Percentiles rank a stretch among this genome's conserved stretches.
These are phyloP conservation scores for Desmodus rotundus DNA, from an alignment of 2,113 vertebrate species.

Conservation along the genomic window DNA sequence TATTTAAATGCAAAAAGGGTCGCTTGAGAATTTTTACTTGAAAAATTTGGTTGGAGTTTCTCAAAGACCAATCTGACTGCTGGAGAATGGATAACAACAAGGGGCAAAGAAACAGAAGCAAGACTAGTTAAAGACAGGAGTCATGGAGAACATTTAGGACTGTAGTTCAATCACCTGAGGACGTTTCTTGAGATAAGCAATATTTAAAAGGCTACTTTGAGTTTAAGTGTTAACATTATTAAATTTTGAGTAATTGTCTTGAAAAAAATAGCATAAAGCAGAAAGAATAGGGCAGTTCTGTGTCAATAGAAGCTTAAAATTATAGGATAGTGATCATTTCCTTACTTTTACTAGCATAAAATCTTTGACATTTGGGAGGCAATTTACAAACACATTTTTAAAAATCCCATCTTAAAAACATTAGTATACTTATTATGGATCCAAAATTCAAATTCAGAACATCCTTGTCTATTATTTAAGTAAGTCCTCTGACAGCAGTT, in stretches of 20 bases:
- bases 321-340: background rate
- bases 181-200: background rate
- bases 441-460: background rate
- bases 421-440: background rate
- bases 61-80: background rate
- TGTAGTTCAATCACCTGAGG: background rate
- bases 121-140: background rate
- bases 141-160: background rate
- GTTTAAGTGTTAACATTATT: background rate
- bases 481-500: background rate
- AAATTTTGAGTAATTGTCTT: background rate
- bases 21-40: background rate
- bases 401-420: background rate
- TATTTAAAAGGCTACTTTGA: background rate
- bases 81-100: background rate
- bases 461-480: background rate
- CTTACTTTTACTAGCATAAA: background rate
- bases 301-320: background rate
- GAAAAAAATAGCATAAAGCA: background rate
- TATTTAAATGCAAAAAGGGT: background rate
- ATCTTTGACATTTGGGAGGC: background rate
- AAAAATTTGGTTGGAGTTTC: background rate
- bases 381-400: background rate
- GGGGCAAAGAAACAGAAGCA: background rate
- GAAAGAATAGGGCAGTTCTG: background rate